Percentiles rank a stretch among this genome's conserved stretches.
phyloP scores from a whole-genome alignment of 2,113 vertebrate species.

The Vanacampus margaritifer region DNA sequence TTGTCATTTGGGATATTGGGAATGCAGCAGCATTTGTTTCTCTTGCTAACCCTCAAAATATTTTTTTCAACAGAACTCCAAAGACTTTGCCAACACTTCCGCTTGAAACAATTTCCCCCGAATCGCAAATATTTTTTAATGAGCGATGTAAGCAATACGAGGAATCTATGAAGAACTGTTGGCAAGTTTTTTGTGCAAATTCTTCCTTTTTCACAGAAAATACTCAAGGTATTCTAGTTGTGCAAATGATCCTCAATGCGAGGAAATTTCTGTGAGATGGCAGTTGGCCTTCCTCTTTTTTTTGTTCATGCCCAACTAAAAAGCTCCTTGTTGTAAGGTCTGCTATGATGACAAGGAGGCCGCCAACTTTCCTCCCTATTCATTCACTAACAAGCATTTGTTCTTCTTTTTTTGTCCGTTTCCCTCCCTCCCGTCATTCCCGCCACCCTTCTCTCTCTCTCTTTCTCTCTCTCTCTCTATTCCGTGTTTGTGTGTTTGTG shows the following conservation, averaged over 20 bases:
- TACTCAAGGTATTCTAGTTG: neutral
- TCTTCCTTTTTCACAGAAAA: constrained; percentile 49
- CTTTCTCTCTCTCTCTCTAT: constrained; percentile 46
- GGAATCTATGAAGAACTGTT: constrained; percentile 16
- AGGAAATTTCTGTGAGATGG: constrained; percentile 42
- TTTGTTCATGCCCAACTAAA: constrained; percentile 37
- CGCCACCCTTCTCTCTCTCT: constrained; percentile 3
- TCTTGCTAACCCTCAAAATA: constrained; percentile 6
- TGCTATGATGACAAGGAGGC: constrained; percentile 10
- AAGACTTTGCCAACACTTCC: constrained; percentile 28
- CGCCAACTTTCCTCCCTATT: constrained; percentile 26
- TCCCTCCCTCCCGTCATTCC: neutral
- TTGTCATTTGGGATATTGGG: neutral
- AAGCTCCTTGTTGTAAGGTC: constrained; percentile 15
- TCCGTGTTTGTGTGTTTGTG: constrained; percentile 81
- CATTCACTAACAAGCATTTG: constrained; percentile 65
- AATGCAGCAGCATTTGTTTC: constrained; percentile 1
- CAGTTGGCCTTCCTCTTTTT: constrained; percentile 9
- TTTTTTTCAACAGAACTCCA: constrained; percentile 9
- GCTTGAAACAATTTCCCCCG: neutral
- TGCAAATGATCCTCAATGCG: neutral
- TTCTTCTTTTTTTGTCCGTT: constrained; percentile 34
- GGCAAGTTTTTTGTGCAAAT: constrained; percentile 22
- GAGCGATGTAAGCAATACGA: neutral
- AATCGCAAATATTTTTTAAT: too few species aligned